Evolutionary conservation across 1,140 invertebrate species (phyloP).

Genomic region (Camponotus pennsylvanicus): DNA sequence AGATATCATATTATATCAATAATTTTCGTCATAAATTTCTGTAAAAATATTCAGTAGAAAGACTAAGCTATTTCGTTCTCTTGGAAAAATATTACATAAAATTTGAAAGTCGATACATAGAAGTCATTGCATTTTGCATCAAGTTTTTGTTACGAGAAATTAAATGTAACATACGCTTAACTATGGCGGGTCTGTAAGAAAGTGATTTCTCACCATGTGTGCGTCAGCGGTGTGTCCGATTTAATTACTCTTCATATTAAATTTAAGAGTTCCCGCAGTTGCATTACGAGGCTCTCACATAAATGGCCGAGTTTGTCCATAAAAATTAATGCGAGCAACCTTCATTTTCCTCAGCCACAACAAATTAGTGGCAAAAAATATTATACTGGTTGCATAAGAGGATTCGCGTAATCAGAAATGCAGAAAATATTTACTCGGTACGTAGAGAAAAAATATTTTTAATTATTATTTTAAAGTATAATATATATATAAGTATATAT

Average conservation of each 20-base stretch:
- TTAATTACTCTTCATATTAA: constrained; percentile 43
- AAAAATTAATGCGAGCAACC: constrained; percentile 11
- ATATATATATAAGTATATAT: too few species aligned
- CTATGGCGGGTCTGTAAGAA: neutral
- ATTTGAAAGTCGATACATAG: too few species aligned
- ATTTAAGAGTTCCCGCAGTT: constrained; percentile 37
- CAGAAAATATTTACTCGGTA: neutral
- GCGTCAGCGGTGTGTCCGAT: neutral
- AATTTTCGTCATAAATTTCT: neutral
- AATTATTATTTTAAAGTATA: neutral
- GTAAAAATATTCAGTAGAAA: constrained; percentile 20
- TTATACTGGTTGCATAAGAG: neutral
- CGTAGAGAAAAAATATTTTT: neutral
- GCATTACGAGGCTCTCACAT: constrained; percentile 12
- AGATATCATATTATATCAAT: neutral
- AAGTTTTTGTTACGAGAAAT: constrained; percentile 34
- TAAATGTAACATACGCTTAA: constrained; percentile 31
- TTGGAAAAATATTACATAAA: neutral
- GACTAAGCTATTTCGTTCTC: neutral
- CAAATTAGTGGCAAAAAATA: constrained; percentile 29
- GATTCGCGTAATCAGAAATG: neutral
- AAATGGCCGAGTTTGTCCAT: constrained; percentile 3
- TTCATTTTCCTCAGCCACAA: constrained; percentile 13
- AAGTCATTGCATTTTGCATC: constrained; percentile 9
- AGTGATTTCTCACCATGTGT: neutral